Base-by-base conservation (phyloP, 2,888 invertebrate genomes). In the Athalia cordata region DNA sequence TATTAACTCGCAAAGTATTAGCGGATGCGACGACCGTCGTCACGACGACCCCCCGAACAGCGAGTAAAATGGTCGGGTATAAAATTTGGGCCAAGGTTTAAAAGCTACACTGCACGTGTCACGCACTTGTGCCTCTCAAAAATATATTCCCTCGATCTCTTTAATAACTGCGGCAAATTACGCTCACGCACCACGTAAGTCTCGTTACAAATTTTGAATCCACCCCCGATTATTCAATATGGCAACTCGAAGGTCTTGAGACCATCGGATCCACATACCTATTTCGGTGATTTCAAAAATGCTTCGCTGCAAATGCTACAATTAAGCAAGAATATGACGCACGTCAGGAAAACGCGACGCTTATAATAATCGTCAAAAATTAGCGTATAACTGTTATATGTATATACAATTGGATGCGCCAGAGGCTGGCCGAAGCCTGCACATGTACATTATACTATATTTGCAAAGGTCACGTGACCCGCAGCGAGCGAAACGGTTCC, bases 71-170 rank as follows among this genome's bases (percentile, higher is more conserved):
- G 13, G 29, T n/a, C 62, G 62, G 62, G 15, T 13, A 8, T 8
- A n/a, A 80, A 81, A 86, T 86, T 83, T 83, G 83, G 86, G 86
- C 85, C 86, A 86, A 86, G 86, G 86, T 86, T 85, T 79, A 61
- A 76, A 45, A 59, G 5, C 68, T 29, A 29, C 29, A 29, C 29
- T 29, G 52, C 61, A 68, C 70, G 81, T 84, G 84, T 81, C 83
- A 77, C 81, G 80, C 81, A 55, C 52, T 72, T 70, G 55, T 65
- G 78, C 78, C 59, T 72, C 79, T 80, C 80, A n/a, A 61, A 72
- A 72, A 72, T 72, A 61, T 43, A 72, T 59, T 72, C 47, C 47
- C 72, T 72, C 72, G 72, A 57, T 72, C 72, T 72, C 15, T 72
- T 72, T 72, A 57, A 61, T 29, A 29, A 29, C 29, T 29, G 29